Evolutionary conservation across 2,888 invertebrate genomes (phyloP), one percentile per base, ranked within the genome.

Genomic region (Cabera pusaria): DNA sequence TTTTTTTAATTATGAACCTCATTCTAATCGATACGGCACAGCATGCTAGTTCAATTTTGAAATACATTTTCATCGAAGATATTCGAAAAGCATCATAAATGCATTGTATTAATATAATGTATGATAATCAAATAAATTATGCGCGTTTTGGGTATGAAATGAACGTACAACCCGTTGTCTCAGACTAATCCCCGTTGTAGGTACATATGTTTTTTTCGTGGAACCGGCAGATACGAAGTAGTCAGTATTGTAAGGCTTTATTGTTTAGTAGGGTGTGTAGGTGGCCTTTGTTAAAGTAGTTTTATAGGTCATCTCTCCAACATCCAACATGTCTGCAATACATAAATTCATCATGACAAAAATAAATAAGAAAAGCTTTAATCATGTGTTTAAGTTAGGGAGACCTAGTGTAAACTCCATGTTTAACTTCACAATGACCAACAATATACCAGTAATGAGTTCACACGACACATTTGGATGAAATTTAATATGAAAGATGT

Each of bases 401-500:
- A n/a, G 56, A 58, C 53, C 32, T 23, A 26, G 9, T 24, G 54
- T 43, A 49, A 52, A 63, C 55, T 45, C 52, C 38, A 49, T 47
- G 39, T 55, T 52, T 58, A 37, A 31, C 12, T 53, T 55, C 42
- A 60, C 58, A 62, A 60, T 59, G 44, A 49, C 50, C 44, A 63
- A 67, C 56, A 59, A 67, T 49, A 62, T 55, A 52, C 56, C 57
- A 55, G 60, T 66, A 72, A 75, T 71, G 71, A 77, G 73, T 66
- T 59, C 72, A 66, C 71, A 59, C 61, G 61, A 58, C 53, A 60
- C 65, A 61, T 66, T 64, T 71, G 63, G 71, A 67, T 68, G 72
- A 77, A 75, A 76, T 66, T 59, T 68, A 69, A 77, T 78, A 71
- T 66, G 62, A 67, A 71, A 73, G 64, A 86, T 78, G 76, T 84